phyloP scores from a whole-genome alignment of 1,140 invertebrate genomes.

The Elymnias hypermnestra region DNA sequence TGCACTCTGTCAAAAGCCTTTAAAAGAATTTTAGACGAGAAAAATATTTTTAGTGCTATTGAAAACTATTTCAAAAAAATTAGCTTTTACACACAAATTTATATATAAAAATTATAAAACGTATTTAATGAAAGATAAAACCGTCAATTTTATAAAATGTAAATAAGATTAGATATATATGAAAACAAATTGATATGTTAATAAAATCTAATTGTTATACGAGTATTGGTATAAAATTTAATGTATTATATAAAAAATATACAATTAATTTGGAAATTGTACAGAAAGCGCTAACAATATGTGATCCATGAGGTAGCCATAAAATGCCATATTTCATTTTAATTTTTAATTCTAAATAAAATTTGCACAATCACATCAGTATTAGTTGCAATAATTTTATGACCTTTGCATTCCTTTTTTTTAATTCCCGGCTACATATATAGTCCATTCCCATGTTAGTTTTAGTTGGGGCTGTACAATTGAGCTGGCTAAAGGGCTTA shows the following conservation, averaged over 20 bases:
- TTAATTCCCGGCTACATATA: constrained; percentile 54
- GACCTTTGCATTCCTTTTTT: constrained; percentile 62
- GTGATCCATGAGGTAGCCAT: constrained; percentile 72
- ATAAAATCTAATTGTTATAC: constrained; percentile 55
- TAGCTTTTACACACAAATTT: constrained; percentile 44
- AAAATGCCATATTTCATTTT: constrained; percentile 62
- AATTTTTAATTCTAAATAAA: constrained; percentile 28
- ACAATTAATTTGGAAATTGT: constrained; percentile 41
- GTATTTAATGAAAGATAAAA: constrained; percentile 54
- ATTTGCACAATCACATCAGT: constrained; percentile 29
- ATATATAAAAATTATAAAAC: constrained; percentile 36
- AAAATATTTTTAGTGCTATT: constrained; percentile 9
- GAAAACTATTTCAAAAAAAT: constrained; percentile 36
- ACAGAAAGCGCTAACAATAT: constrained; percentile 55
- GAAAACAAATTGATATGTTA: constrained; percentile 60
- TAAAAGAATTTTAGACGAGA: not conserved
- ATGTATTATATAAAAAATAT: constrained; percentile 50
- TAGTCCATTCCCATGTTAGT: constrained; percentile 47
- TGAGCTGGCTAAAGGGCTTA: no score
- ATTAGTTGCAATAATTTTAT: constrained; percentile 32
- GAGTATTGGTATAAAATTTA: constrained; percentile 45
- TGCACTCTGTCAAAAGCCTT: not conserved
- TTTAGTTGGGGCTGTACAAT: no score
- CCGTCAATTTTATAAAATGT: constrained; percentile 70
- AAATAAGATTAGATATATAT: constrained; percentile 70